Conservation (phyloP, 2,888 invertebrate species). For the Aradus depressus region DNA sequence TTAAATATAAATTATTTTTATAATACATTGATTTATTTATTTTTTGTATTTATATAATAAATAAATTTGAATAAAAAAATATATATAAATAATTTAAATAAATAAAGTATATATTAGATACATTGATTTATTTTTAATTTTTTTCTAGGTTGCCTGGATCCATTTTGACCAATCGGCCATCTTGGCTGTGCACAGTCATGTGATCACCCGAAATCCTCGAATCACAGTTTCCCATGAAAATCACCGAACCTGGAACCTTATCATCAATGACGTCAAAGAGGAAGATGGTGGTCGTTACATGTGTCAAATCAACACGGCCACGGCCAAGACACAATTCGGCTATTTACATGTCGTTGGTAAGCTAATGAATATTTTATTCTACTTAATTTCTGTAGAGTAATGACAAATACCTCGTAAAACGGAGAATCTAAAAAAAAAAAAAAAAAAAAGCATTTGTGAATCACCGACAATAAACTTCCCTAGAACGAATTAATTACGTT, state of each 20-base stretch:
- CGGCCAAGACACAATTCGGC: slow-evolving; percentile 85
- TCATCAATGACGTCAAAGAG: slow-evolving; percentile 82
- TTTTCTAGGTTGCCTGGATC: slow-evolving; percentile 85
- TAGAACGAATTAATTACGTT: too few species aligned
- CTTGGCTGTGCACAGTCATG: slow-evolving; percentile 84
- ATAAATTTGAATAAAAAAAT: too few species aligned
- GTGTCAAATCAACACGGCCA: slow-evolving; percentile 89
- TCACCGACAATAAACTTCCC: too few species aligned
- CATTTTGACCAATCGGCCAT: slow-evolving; percentile 89
- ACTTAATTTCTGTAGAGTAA: too few species aligned
- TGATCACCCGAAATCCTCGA: slow-evolving; percentile 83
- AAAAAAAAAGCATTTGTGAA: too few species aligned
- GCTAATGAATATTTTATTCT: too few species aligned
- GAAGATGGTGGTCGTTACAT: slow-evolving; percentile 86
- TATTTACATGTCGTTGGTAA: slow-evolving; percentile 86
- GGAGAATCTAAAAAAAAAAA: too few species aligned
- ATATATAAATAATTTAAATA: too few species aligned
- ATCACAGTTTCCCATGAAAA: slow-evolving; percentile 87
- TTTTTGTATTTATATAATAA: too few species aligned
- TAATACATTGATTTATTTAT: too few species aligned
- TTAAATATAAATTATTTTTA: too few species aligned
- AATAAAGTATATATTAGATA: background rate
- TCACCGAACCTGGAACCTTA: slow-evolving; percentile 85
- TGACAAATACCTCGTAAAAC: too few species aligned
- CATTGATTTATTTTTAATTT: slow-evolving; percentile 24